phyloP scores from a whole-genome alignment of 1,140 invertebrate species.

The Cydia pomonella region DNA sequence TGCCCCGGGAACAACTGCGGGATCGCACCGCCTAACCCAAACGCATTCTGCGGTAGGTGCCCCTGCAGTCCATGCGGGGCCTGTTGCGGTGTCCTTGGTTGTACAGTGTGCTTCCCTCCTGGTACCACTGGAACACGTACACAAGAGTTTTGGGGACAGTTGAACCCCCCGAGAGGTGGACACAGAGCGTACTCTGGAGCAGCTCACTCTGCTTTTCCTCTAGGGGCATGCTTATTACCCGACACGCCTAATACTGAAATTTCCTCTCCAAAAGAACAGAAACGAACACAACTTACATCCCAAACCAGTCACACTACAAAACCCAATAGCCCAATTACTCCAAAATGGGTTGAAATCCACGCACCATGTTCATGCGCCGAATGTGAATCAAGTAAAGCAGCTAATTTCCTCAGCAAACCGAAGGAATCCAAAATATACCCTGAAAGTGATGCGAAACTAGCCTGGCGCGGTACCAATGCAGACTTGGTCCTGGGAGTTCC shows the following conservation, averaged over 20 bases:
- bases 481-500: neutral
- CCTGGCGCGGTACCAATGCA: neutral
- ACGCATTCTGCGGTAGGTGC: conserved; percentile 13
- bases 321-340: neutral
- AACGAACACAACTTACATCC: neutral
- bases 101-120: neutral
- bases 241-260: neutral
- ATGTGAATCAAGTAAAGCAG: neutral
- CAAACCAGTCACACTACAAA: neutral
- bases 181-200: too few species aligned
- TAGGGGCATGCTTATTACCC: neutral
- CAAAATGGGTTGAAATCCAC: neutral
- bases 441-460: neutral
- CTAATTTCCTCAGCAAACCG: neutral
- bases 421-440: neutral
- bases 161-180: too few species aligned
- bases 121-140: neutral
- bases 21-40: conserved; percentile 39
- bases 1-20: conserved; percentile 36
- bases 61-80: conserved; percentile 30
- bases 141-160: neutral
- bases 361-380: neutral
- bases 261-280: neutral
- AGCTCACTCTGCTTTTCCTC: neutral
- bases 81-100: neutral